Evolutionary conservation across 2,113 vertebrate genomes (phyloP), one percentile per base, ranked within the genome.

Genomic region (Zosterops hypoxanthus): DNA sequence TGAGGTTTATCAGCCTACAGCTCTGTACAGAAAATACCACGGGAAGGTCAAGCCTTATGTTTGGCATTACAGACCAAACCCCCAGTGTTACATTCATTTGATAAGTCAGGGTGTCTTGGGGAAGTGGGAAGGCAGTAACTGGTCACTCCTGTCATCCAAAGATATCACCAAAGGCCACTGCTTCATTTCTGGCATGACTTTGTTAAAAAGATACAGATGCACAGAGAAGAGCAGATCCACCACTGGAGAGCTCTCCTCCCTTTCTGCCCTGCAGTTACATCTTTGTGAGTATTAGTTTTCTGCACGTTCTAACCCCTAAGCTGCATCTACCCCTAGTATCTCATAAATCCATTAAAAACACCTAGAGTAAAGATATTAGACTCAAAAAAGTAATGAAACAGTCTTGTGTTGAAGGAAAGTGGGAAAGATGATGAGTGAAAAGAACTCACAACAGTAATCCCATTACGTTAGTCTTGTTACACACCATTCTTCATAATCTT

Each of bases 391-490:
- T 39, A 64, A 44, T 68, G 14, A 63, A 79, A 72, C 36, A 33
- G 22, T 65, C 57, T 81, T 60, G 20, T 13, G 14, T 16, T 42
- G n/a, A 94, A 92, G 22, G 28, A 59, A 83, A 66, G 50, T 63
- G 11, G 18, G 56, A 91, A 65, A 68, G 47, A 64, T 16, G 53
- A 92, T 69, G 71, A 95, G 57, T 57, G 59, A 56, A 93, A 94
- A 96, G 88, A 95, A 86, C n/a, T 90, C 61, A 59, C 50, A 82
- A 16, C 15, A 82, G 33, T 79, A 81, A 76, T 90, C 56, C 50
- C 68, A 14, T 82, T 46, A 66, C 78, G 84, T 96, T 97, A 96
- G 95, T 97, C 52, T 94, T 94, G 92, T 97, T 97, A 97, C 82
- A 88, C 86, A 94, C 72, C 89, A 63, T 88, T 96, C 88, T 68